Conservation (phyloP, 2,797 vertebrate species). For the Pantherophis vulpinus region DNA sequence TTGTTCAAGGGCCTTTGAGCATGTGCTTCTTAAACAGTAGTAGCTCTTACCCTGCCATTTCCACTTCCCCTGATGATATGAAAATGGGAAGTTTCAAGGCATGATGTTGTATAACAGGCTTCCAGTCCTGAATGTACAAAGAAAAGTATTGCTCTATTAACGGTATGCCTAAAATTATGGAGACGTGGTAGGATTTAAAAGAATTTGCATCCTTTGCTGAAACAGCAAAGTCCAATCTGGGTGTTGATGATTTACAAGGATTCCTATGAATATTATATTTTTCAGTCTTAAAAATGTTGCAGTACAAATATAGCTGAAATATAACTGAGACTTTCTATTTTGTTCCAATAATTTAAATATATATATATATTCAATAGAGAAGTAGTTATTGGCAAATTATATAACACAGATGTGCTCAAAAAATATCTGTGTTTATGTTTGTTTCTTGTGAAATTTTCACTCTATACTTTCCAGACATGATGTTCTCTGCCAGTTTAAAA, state of each 20-base stretch:
- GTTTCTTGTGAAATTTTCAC: background rate
- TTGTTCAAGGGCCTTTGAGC: background rate
- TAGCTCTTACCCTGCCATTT: background rate
- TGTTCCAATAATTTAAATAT: background rate
- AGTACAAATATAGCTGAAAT: background rate
- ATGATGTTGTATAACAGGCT: background rate
- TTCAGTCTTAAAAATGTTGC: background rate
- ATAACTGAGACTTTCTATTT: background rate
- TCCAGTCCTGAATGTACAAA: background rate
- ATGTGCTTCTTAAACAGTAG: background rate
- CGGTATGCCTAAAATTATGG: background rate
- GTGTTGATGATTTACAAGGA: background rate
- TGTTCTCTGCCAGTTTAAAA: conserved; percentile 14
- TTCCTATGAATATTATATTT: background rate
- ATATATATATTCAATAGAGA: background rate
- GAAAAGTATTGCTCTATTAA: background rate
- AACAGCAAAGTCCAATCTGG: background rate
- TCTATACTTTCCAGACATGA: background rate
- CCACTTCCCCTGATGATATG: background rate
- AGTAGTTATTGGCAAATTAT: background rate
- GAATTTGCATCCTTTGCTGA: background rate
- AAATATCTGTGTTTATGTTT: background rate
- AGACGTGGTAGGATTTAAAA: background rate
- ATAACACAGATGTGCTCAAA: background rate
- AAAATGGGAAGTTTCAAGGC: background rate